Evolutionary conservation across 2,797 vertebrate genomes (phyloP), one percentile per base, ranked within the genome.

Genomic region (Sciurus carolinensis): DNA sequence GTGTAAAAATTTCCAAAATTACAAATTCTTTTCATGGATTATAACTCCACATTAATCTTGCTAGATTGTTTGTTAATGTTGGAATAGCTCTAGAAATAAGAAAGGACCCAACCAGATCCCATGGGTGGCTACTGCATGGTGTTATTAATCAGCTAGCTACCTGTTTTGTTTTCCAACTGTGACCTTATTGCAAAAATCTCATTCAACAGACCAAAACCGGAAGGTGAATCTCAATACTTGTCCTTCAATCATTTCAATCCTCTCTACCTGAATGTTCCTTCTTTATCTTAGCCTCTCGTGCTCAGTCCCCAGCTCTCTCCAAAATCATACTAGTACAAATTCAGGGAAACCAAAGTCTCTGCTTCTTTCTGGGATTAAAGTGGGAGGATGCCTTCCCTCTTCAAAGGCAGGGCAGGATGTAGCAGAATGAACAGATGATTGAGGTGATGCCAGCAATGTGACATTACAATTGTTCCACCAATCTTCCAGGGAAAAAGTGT

Each of bases 1-100:
- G 94, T 87, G 93, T 92, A 94, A 83, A 30, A 95, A 79, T n/a
- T 67, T 67, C 79, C 97, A 97, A 98, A 98, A 97, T 97, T 95
- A 72, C 95, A 95, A 97, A 97, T 97, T 95, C 77, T 97, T 97
- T 57, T 87, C 84, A 67, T 96, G 94, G 7, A 85, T 87, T 95
- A 83, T 84, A 97, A 71, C 33, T 93, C 33, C 4, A 18, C n/a
- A 69, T 80, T 81, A 97, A 97, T 97, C 97, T 86, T 28, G 28
- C 69, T 95, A 88, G 95, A 96, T 94, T 95, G 52, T 96, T 96
- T 97, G 54, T 69, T 97, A 93, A 96, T 95, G 90, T 94, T 95
- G 66, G 20, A 92, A 39, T 92, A 91, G 47, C 54, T 80, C 91
- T 96, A 95, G 71, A 97, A 96, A 92, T 94, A 93, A 96, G 96